Percentiles rank a stretch among this genome's conserved stretches.
phyloP scores from a whole-genome alignment of 2,113 vertebrate genomes.

The Anoplopoma fimbria region DNA sequence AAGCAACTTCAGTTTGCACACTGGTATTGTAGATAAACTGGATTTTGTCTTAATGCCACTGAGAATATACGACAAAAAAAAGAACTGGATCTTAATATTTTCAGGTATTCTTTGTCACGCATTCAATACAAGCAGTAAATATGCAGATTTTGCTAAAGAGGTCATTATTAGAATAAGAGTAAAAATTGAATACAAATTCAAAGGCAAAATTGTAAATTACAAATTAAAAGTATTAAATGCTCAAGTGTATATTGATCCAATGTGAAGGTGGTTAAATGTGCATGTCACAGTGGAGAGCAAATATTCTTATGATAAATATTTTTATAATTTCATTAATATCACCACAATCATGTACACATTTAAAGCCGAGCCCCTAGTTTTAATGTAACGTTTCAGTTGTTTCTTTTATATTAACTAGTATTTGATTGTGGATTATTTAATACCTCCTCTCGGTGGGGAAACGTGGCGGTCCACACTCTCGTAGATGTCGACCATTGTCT shows the following conservation, averaged over 20 bases:
- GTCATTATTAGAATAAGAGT: neutral
- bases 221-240: neutral
- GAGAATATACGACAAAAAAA: too few species aligned
- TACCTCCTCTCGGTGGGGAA: neutral
- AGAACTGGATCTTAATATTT: too few species aligned
- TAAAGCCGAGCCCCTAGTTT: neutral
- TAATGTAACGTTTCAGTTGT: neutral
- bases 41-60: too few species aligned
- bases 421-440: neutral
- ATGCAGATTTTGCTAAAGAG: too few species aligned
- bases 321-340: neutral
- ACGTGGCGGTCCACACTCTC: neutral
- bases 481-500: slow-evolving; percentile 53
- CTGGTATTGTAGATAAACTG: neutral
- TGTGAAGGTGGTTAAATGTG: neutral
- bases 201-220: neutral
- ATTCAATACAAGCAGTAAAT: too few species aligned
- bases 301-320: neutral
- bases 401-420: neutral
- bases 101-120: too few species aligned
- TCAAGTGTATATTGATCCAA: neutral
- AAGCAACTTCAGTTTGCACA: neutral
- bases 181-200: neutral
- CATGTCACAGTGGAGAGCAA: neutral
- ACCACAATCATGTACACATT: neutral